These are phyloP conservation scores for Cinclus mexicanus DNA, from an alignment of 2,113 vertebrate genomes.

Conservation along the genomic window DNA sequence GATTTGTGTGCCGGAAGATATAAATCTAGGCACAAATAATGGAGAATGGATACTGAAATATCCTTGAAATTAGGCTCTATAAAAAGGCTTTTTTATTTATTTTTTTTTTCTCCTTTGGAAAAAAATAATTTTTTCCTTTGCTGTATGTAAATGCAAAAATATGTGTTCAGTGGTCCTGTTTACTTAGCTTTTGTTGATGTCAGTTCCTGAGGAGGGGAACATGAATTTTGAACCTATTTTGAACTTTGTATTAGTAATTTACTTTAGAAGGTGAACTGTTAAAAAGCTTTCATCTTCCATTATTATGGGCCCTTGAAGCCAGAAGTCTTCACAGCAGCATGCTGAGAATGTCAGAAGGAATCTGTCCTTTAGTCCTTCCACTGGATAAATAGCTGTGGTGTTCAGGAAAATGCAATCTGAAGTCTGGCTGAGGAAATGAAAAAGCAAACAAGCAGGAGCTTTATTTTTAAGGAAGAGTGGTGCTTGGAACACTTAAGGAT, in stretches of 20 bases:
- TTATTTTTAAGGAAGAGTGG: not conserved
- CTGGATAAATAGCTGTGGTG: constrained; percentile 10
- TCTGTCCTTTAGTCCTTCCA: constrained; percentile 18
- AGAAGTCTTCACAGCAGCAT: constrained; percentile 14
- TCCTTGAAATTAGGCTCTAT: not conserved
- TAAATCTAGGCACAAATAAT: not conserved
- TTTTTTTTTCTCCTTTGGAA: not conserved
- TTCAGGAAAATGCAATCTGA: constrained; percentile 5
- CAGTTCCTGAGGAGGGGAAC: not conserved
- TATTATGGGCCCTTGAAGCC: not conserved
- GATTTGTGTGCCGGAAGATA: not conserved
- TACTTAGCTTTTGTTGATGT: not conserved
- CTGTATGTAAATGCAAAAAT: not conserved
- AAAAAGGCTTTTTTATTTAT: not conserved
- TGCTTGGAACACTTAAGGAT: not conserved
- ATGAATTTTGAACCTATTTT: constrained; percentile 10
- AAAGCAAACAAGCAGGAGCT: not conserved
- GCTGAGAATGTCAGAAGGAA: constrained; percentile 26
- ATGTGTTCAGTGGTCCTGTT: not conserved
- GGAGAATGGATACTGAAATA: not conserved
- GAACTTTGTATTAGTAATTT: constrained; percentile 8
- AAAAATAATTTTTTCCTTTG: not conserved
- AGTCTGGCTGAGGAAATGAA: not conserved
- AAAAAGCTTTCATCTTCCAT: constrained; percentile 29
- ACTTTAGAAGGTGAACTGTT: not conserved